Evolutionary conservation across 2,113 vertebrate genomes (phyloP), one percentile per base, ranked within the genome.

Genomic region (zebrafish (Danio rerio)): DNA sequence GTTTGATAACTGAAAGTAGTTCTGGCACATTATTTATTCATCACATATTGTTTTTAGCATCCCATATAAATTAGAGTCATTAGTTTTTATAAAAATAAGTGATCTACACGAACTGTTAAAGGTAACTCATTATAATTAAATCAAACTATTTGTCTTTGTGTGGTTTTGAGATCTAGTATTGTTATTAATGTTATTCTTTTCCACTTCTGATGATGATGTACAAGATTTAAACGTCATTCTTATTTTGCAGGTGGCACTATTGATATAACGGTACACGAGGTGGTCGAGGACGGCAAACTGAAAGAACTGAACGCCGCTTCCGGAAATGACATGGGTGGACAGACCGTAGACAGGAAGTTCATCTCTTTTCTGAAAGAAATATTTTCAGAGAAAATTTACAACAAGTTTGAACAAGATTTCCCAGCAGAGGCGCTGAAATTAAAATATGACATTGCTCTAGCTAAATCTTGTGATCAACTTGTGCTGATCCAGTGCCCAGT

Each of bases 211-310:
- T 31, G 3, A 31, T 31, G 31, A 31, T 31, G 31, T 31, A 31
- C 31, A 31, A 31, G 1, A 31, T 2, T 31, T 31, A 31, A 31
- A 31, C 31, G 3, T 1, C 3, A 31, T 31, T 31, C 31, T 31
- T 43, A 16, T 81, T 42, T 73, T 70, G 12, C 80, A 89, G 88
- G 86, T 81, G 58, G 85, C 45, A 79, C 45, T 15, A 55, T 89
- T 80, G 87, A 90, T 84, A 90, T 91, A 42, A 91, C 87, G 0
- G 89, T 90, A 4, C 88, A 90, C 12, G 86, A 91, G 56, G 88
- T 93, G 58, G 85, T 88, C 75, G 11, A 84, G 52, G 79, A 82
- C 43, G 49, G 40, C 66, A 21, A 0, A 8, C 45, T 92, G 58
- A 91, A 89, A 65, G 90, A 91, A 58, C 58, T 31, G 31, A 1